Evolutionary conservation across 2,797 vertebrate genomes (phyloP).

Genomic region (Discoglossus pictus): DNA sequence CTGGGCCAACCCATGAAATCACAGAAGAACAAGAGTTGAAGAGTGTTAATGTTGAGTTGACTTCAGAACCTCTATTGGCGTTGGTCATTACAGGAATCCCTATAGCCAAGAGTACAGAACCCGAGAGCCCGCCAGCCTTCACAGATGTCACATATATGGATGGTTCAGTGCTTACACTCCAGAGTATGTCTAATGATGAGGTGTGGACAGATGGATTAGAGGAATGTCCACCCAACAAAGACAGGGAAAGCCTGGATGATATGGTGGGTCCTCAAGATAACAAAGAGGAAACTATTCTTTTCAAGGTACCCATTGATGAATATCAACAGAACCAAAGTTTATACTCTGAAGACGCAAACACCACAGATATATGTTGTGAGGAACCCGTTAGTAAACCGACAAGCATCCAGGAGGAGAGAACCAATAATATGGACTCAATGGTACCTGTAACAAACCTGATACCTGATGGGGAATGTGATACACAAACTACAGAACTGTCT

Average conservation of each 20-base stretch:
- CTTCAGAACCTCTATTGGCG: not conserved
- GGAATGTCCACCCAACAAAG: not conserved
- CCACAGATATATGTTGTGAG: not conserved
- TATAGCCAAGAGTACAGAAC: too few relatives aligned
- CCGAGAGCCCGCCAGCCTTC: too few relatives aligned
- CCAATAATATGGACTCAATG: not conserved
- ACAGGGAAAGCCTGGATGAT: not conserved
- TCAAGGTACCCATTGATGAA: too few relatives aligned
- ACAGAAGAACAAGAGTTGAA: not conserved
- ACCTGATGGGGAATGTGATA: not conserved
- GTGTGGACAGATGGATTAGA: not conserved
- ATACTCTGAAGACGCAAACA: too few relatives aligned
- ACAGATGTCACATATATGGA: too few relatives aligned
- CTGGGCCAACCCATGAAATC: too few relatives aligned
- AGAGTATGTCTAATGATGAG: too few relatives aligned
- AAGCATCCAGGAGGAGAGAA: not conserved
- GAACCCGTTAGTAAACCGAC: not conserved
- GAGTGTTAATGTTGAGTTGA: not conserved
- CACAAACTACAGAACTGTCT: not conserved
- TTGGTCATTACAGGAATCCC: too few relatives aligned
- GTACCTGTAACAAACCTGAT: not conserved
- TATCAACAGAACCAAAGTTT: too few relatives aligned
- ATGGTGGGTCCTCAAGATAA: not conserved
- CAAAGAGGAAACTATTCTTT: not conserved
- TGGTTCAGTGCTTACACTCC: too few relatives aligned